These are phyloP conservation scores for Sitophilus oryzae DNA, from an alignment of 1,140 invertebrate genomes.

Conservation along the genomic window DNA sequence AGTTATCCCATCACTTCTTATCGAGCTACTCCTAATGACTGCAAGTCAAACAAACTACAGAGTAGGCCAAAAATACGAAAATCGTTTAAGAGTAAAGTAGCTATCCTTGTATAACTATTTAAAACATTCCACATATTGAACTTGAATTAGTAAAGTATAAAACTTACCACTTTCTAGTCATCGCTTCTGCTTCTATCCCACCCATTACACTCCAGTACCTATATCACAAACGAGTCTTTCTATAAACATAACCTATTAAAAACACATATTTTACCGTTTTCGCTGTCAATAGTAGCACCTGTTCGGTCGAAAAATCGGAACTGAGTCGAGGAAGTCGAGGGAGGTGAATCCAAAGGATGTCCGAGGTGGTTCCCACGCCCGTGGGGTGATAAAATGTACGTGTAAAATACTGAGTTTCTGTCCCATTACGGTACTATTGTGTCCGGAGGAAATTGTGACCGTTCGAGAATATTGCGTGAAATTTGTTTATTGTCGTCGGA, in stretches of 20 bases:
- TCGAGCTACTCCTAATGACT: too few relatives aligned
- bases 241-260: conserved; percentile 17
- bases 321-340: conserved; percentile 20
- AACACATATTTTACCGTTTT: conserved; percentile 13
- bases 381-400: conserved; percentile 20
- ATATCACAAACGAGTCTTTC: too few relatives aligned
- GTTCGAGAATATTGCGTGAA: conserved; percentile 21
- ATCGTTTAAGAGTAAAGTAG: too few relatives aligned
- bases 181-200: too few relatives aligned
- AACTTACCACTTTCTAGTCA: too few relatives aligned
- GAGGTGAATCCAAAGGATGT: neutral
- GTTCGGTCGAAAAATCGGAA: conserved; percentile 22
- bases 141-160: too few relatives aligned
- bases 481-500: conserved; percentile 18
- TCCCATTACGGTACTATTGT: conserved; percentile 8
- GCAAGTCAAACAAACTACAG: too few relatives aligned
- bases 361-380: conserved; percentile 19
- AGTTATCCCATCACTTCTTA: too few relatives aligned
- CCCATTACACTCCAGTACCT: too few relatives aligned
- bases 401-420: conserved; percentile 1
- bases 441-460: conserved; percentile 11
- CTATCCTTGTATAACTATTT: too few relatives aligned
- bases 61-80: too few relatives aligned
- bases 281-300: conserved; percentile 14
- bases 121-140: too few relatives aligned